Evolutionary conservation across 2,113 vertebrate genomes (phyloP).

Genomic region (Chloropsis hardwickii): DNA sequence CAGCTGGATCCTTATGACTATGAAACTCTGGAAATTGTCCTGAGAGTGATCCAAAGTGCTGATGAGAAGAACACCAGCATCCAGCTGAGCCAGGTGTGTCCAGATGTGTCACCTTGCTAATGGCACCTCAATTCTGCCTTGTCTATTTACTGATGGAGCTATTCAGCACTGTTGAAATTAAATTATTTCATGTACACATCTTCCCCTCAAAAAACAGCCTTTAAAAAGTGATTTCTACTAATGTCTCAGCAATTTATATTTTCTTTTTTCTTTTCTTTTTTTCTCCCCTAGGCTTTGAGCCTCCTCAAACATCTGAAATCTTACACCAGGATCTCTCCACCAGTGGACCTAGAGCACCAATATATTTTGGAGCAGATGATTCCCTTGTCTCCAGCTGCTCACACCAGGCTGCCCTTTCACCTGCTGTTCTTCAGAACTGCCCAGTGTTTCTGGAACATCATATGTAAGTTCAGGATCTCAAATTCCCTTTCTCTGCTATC

Average conservation of each 20-base stretch:
- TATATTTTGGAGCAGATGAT: conserved; percentile 82
- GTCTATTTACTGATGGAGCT: not conserved
- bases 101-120: not conserved
- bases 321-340: conserved; percentile 82
- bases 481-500: not conserved
- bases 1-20: conserved; percentile 97
- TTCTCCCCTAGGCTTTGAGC: conserved; percentile 78
- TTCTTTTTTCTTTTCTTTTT: not conserved
- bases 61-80: conserved; percentile 81
- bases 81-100: conserved; percentile 81
- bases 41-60: conserved; percentile 85
- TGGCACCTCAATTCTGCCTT: not conserved
- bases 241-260: not conserved
- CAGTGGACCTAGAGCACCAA: conserved; percentile 84
- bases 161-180: not conserved
- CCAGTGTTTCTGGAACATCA: conserved; percentile 88
- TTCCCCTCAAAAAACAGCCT: not conserved
- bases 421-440: conserved; percentile 85
- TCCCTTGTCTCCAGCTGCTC: conserved; percentile 76
- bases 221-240: not conserved
- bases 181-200: not conserved
- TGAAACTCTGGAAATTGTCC: conserved; percentile 86
- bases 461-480: conserved; percentile 76
- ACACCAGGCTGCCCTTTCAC: conserved; percentile 89
- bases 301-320: conserved; percentile 91